Evolutionary conservation across 2,888 invertebrate genomes (phyloP), one percentile per base, ranked within the genome.

Genomic region (Biston betularia): DNA sequence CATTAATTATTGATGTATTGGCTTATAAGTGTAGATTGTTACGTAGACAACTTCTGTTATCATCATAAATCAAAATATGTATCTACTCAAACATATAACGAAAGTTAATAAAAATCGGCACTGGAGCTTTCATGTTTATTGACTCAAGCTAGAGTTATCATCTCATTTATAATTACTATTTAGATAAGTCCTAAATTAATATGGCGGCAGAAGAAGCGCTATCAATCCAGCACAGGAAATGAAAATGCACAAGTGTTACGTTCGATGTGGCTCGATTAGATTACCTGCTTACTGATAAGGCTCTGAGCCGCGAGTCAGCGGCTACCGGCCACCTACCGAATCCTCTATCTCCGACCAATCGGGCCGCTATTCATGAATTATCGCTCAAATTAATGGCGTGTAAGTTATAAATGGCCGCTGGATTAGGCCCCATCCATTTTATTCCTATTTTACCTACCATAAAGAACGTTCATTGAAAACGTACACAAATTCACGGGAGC

Each of bases 371-470:
- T 84, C 87, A 85, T 84, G 85, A 92, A 91, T 92, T 93, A 93
- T 93, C 92, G 88, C 89, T 90, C 90, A 90, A 93, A 92, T 93
- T 93, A 93, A 93, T 93, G 93, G 91, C 88, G 92, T 93, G 93
- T 92, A 87, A 93, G 91, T 91, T 93, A 93, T 93, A 93, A 93
- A 93, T 93, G 93, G 92, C 90, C 86, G 87, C 75, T 76, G 90
- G 93, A 93, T 93, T 93, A 93, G 87, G 89, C 81, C 72, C 88
- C 88, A 91, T 90, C 91, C 91, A 84, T 91, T 93, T 93, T 92
- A 90, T 92, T 92, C 92, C 92, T 91, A 92, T 92, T 92, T 92
- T 92, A 92, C 92, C 92, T 92, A 92, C 92, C 88, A 89, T 89
- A 88, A 93, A 91, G 90, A 90, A 88, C 89, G 88, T 91, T 92